Conservation (phyloP, 1,140 invertebrate genomes). For the Bacillus rossius region DNA sequence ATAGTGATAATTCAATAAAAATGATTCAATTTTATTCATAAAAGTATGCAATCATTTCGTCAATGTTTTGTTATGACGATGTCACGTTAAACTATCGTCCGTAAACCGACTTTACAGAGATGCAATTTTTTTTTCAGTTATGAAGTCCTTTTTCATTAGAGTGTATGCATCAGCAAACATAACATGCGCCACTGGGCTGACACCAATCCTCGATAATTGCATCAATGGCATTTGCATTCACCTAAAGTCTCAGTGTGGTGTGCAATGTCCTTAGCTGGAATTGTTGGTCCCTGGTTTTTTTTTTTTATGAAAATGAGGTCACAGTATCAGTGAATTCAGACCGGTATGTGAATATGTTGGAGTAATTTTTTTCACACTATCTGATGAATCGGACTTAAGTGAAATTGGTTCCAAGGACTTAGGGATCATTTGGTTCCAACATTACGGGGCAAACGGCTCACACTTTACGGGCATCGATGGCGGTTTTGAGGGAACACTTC, state of each 20-base stretch:
- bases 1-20: too few relatives aligned
- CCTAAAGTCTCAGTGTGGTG: slow-evolving; percentile 33
- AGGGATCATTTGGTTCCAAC: slow-evolving; percentile 4
- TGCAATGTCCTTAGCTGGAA: slow-evolving; percentile 21
- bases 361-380: slow-evolving; percentile 16
- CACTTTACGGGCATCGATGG: slow-evolving; percentile 16
- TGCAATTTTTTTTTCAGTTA: too few relatives aligned
- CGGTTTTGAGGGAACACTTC: slow-evolving; percentile 22
- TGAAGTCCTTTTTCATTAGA: slow-evolving; percentile 36
- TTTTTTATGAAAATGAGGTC: slow-evolving; percentile 24
- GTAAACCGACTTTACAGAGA: too few relatives aligned
- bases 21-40: too few relatives aligned
- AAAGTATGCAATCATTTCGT: too few relatives aligned
- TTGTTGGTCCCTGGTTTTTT: slow-evolving; percentile 27
- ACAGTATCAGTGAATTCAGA: slow-evolving; percentile 21
- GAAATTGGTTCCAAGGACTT: too few relatives aligned
- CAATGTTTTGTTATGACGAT: too few relatives aligned
- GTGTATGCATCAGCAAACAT: slow-evolving; percentile 37
- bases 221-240: slow-evolving; percentile 34
- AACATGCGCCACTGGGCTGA: slow-evolving; percentile 34
- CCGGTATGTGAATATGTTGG: slow-evolving; percentile 23
- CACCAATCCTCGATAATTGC: slow-evolving; percentile 28
- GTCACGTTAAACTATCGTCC: too few relatives aligned
- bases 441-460: not conserved
- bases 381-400: slow-evolving; percentile 16